Base-by-base conservation (phyloP, 2,113 vertebrate species). In the Dasyornis broadbenti region DNA sequence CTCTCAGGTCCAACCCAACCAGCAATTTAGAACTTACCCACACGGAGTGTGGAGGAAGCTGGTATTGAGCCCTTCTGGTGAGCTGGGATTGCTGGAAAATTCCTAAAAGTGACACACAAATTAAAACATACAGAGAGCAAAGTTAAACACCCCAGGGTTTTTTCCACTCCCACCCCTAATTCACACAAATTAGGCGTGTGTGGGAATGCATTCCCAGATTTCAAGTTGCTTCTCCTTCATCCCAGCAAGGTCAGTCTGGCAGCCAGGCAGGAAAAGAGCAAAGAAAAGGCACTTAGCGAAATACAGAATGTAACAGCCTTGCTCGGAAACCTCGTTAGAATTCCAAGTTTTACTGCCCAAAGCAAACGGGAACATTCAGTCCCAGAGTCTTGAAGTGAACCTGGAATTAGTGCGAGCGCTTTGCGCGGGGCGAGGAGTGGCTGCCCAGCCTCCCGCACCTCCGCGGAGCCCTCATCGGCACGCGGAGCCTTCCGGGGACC, bases 11-110 rank as follows among this genome's bases (percentile, higher is more conserved):
- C 37, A 33, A 49, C 8, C 37, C 86, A 65, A 40, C 13, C 45
- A 77, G 49, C 11, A 56, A 2, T 1, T 35, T 47, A 68, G 61
- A 82, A 90, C 71, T 94, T 82, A 84, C 73, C 21, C 9, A 16
- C 0, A 0, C 11, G 27, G 35, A 42, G 23, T 2, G 0, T 0
- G 3, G 45, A 83, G 13, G 39, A 40, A 40, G 12, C 73, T 73
- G 40, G 17, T 28, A 15, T n/a, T 57, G n/a, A 83, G 81, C 24
- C 17, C 52, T 7, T 65, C 50, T 60, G 31, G 40, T 45, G 39
- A 60, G 31, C 30, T 82, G 70, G 18, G 3, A 2, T 8, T 90
- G 57, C 30, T 60, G 40, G 66, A 69, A 79, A 76, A 22, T 39
- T 80, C 61, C 82, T 68, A 28, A 11, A 90, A 76, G 35, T 15